phyloP scores from a whole-genome alignment of 2,888 invertebrate species.

The Koerneria pararmatus region DNA sequence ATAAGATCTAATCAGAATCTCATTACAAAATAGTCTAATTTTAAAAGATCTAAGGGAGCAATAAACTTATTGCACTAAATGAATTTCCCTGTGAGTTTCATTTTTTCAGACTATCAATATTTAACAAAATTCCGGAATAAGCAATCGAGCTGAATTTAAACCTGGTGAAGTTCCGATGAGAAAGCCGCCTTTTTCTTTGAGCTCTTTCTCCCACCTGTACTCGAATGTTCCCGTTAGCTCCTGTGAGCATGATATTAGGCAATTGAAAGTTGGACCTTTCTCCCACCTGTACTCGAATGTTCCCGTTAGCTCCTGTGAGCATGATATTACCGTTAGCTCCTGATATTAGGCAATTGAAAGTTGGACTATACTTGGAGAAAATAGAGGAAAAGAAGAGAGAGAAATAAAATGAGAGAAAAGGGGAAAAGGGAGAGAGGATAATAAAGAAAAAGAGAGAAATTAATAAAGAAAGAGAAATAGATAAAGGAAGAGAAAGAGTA shows the following conservation, averaged over 20 bases:
- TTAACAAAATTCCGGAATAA: too few relatives aligned
- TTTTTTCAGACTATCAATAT: too few relatives aligned
- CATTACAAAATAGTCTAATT: too few relatives aligned
- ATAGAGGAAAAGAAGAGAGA: too few relatives aligned
- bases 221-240: slow-evolving; percentile 56
- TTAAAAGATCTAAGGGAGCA: too few relatives aligned
- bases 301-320: slow-evolving; percentile 45
- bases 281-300: slow-evolving; percentile 58
- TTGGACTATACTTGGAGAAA: too few relatives aligned
- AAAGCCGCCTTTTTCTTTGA: slow-evolving; percentile 55
- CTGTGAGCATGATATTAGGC: slow-evolving; percentile 20
- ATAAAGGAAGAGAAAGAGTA: too few relatives aligned
- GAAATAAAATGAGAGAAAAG: too few relatives aligned
- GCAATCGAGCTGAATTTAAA: slow-evolving; percentile 24
- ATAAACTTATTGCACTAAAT: too few relatives aligned
- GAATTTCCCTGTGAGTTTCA: too few relatives aligned
- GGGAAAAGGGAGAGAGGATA: too few relatives aligned
- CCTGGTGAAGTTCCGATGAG: slow-evolving; percentile 55
- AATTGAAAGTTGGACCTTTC: slow-evolving; percentile 23
- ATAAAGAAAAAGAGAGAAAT: not conserved
- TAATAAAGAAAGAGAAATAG: not conserved
- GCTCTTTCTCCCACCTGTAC: slow-evolving; percentile 48
- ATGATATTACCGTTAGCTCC: slow-evolving; percentile 33
- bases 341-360: slow-evolving; percentile 4
- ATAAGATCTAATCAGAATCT: too few relatives aligned